These are phyloP conservation scores for Drosophila macrospina DNA, from an alignment of 2,888 invertebrate genomes.

Conservation along the genomic window DNA sequence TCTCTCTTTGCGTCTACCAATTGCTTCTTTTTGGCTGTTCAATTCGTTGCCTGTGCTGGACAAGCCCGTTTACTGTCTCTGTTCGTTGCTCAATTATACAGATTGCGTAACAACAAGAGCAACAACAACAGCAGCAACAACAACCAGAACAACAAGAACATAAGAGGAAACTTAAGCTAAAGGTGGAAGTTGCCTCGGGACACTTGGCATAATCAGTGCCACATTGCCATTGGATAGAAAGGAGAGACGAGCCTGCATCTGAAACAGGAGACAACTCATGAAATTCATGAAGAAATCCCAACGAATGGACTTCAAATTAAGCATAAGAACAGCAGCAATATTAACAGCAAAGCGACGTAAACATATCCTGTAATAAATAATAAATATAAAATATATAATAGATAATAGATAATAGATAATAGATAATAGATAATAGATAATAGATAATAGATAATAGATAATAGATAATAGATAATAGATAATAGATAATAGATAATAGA, in stretches of 20 bases:
- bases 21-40: conserved; percentile 53
- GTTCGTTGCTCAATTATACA: conserved; percentile 73
- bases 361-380: conserved; percentile 3
- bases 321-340: conserved; percentile 3
- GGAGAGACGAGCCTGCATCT: conserved; percentile 28
- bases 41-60: conserved; percentile 41
- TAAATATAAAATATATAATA: too few species aligned
- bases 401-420: too few species aligned
- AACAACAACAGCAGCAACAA: conserved; percentile 15
- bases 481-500: too few species aligned
- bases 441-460: too few species aligned
- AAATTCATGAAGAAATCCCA: conserved; percentile 63
- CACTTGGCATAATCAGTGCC: conserved; percentile 70
- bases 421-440: too few species aligned
- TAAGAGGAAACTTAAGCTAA: conserved; percentile 29
- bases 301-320: conserved; percentile 43
- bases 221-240: conserved; percentile 38
- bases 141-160: conserved; percentile 3
- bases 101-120: conserved; percentile 47
- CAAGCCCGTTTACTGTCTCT: conserved; percentile 34
- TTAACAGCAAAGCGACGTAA: background rate
- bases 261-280: conserved; percentile 63
- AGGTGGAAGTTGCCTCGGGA: conserved; percentile 44
- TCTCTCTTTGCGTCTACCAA: conserved; percentile 24
- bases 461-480: too few species aligned